Percentiles rank a stretch among this genome's conserved stretches.
These are phyloP conservation scores for Anableps anableps DNA, from an alignment of 2,797 vertebrate species.

Conservation along the genomic window DNA sequence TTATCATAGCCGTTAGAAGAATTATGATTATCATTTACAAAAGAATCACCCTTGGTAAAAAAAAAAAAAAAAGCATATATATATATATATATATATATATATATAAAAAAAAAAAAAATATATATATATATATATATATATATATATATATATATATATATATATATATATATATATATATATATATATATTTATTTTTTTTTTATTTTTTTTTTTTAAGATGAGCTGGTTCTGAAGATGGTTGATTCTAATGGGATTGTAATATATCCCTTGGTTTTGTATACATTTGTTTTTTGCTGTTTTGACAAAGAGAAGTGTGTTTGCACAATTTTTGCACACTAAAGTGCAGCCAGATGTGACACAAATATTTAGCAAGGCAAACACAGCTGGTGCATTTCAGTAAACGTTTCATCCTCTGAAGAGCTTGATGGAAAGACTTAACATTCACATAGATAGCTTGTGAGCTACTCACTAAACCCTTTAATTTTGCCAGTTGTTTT, in stretches of 20 bases:
- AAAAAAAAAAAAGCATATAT: too few species aligned
- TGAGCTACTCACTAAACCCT: conserved; percentile 24
- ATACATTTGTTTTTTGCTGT: background rate
- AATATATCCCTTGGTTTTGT: background rate
- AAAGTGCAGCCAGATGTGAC: background rate
- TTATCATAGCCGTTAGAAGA: background rate
- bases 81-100: too few species aligned
- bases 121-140: too few species aligned
- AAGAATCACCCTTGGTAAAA: background rate
- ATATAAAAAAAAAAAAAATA: too few species aligned
- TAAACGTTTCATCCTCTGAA: background rate
- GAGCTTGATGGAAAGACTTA: background rate
- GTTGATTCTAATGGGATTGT: background rate
- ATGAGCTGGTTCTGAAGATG: background rate
- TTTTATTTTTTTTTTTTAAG: too few species aligned
- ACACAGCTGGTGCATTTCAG: conserved; percentile 15
- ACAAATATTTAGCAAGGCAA: conserved; percentile 12
- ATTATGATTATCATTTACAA: background rate
- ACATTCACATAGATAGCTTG: conserved; percentile 16
- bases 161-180: too few species aligned
- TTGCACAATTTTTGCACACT: background rate
- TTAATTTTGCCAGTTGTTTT: conserved; percentile 11
- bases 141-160: too few species aligned
- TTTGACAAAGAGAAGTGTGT: conserved; percentile 1
- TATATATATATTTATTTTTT: too few species aligned